Percentiles rank a stretch among this genome's conserved stretches.
These are phyloP conservation scores for Crenuchus spilurus DNA, from an alignment of 2,797 vertebrate genomes.

Conservation along the genomic window DNA sequence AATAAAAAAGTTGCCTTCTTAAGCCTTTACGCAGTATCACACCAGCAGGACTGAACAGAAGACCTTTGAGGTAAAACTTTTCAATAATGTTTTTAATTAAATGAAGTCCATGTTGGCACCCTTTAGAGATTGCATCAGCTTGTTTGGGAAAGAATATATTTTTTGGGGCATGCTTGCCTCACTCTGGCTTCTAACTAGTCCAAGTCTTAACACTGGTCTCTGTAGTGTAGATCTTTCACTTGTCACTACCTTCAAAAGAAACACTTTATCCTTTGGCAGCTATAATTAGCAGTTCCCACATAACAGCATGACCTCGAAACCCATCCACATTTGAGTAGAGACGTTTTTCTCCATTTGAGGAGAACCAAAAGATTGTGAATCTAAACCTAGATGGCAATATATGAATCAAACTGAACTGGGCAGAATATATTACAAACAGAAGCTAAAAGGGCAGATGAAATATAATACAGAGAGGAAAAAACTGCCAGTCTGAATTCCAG, in stretches of 20 bases:
- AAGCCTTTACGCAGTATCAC: conserved; percentile 23
- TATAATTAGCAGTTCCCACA: conserved; percentile 43
- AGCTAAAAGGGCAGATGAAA: background rate
- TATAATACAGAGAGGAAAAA: background rate
- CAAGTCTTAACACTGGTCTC: conserved; percentile 8
- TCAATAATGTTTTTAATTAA: conserved; percentile 51
- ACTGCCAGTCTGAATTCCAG: background rate
- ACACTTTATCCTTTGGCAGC: conserved; percentile 35
- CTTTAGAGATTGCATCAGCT: background rate
- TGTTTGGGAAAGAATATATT: conserved; percentile 1
- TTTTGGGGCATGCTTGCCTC: conserved; percentile 1
- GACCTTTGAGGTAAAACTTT: conserved; percentile 25
- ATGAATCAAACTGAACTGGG: conserved; percentile 11
- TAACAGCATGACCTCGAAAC: background rate
- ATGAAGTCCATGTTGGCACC: background rate
- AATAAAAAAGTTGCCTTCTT: conserved; percentile 31
- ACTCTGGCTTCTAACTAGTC: background rate
- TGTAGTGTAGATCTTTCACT: background rate
- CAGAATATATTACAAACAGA: background rate
- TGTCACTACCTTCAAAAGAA: conserved; percentile 43
- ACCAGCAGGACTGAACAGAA: conserved; percentile 11
- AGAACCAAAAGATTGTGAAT: background rate
- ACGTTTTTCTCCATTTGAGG: conserved; percentile 12
- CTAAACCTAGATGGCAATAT: background rate
- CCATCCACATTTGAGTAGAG: background rate